Evolutionary conservation across 2,888 invertebrate genomes (phyloP).

Genomic region (Acanthococcus lagerstroemiae): DNA sequence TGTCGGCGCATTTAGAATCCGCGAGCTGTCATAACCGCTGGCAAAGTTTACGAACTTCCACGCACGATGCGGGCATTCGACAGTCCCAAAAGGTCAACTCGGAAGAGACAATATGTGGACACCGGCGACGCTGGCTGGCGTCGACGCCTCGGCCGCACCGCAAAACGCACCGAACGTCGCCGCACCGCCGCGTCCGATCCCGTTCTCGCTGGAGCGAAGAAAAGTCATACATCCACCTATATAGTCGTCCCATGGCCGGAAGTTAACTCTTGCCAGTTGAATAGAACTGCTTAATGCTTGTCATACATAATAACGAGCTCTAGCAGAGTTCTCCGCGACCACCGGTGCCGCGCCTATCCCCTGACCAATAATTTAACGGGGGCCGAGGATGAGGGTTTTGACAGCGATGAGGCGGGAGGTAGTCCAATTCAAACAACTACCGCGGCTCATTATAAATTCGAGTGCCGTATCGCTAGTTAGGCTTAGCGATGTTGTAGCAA

Average conservation of each 20-base stretch:
- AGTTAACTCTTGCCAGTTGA: constrained; percentile 30
- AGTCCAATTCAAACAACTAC: constrained; percentile 30
- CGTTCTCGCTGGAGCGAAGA: no score
- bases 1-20: no score
- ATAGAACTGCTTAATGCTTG: constrained; percentile 30
- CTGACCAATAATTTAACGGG: constrained; percentile 1
- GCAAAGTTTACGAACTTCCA: no score
- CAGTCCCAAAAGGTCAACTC: no score
- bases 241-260: constrained; percentile 20
- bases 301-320: constrained; percentile 30
- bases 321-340: background rate
- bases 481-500: constrained; percentile 29
- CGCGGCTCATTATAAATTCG: constrained; percentile 29
- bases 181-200: no score
- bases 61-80: no score
- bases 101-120: no score
- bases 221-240: no score
- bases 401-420: constrained; percentile 15
- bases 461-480: constrained; percentile 29
- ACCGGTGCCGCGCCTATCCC: background rate
- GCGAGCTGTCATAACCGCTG: no score
- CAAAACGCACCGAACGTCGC: no score
- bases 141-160: no score
- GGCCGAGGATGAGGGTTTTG: constrained; percentile 11
- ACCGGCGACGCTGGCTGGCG: no score